Conservation (phyloP, 2,888 invertebrate species). For the Hofmannophila pseudospretella region DNA sequence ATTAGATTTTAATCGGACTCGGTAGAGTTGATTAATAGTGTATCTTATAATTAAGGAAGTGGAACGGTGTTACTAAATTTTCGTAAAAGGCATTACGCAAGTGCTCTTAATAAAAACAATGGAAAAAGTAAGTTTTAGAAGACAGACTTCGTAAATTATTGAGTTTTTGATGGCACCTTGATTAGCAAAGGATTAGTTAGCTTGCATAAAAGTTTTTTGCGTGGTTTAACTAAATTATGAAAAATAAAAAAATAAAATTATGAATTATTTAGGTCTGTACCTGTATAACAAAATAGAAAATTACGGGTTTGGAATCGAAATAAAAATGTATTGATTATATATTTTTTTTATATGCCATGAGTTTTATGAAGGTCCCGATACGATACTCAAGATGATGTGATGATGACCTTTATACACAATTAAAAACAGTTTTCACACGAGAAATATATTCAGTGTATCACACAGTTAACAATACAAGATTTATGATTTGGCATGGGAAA, state of each 20-base stretch:
- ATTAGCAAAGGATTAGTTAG: too few species aligned
- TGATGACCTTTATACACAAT: too few species aligned
- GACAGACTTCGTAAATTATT: slow-evolving; percentile 2
- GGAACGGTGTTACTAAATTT: neutral
- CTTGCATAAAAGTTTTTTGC: too few species aligned
- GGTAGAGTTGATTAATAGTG: neutral
- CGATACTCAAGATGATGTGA: too few species aligned
- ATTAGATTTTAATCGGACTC: slow-evolving; percentile 1
- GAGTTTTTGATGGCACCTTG: neutral
- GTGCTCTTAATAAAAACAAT: slow-evolving; percentile 1
- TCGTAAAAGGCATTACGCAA: slow-evolving; percentile 8
- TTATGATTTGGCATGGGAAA: neutral
- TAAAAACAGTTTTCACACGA: slow-evolving; percentile 3
- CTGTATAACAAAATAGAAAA: too few species aligned
- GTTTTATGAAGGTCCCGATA: too few species aligned
- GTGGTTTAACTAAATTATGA: too few species aligned
- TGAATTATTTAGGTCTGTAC: too few species aligned
- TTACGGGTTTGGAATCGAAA: too few species aligned
- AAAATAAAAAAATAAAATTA: too few species aligned
- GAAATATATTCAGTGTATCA: slow-evolving; percentile 4
- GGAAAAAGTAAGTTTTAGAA: slow-evolving; percentile 1
- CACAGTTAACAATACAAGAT: neutral
- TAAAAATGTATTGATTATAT: too few species aligned
- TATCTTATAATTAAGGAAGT: neutral
- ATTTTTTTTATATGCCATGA: too few species aligned